Evolutionary conservation across 1,140 invertebrate species (phyloP), one percentile per base, ranked within the genome.

Genomic region (Drosophila pruinosa): DNA sequence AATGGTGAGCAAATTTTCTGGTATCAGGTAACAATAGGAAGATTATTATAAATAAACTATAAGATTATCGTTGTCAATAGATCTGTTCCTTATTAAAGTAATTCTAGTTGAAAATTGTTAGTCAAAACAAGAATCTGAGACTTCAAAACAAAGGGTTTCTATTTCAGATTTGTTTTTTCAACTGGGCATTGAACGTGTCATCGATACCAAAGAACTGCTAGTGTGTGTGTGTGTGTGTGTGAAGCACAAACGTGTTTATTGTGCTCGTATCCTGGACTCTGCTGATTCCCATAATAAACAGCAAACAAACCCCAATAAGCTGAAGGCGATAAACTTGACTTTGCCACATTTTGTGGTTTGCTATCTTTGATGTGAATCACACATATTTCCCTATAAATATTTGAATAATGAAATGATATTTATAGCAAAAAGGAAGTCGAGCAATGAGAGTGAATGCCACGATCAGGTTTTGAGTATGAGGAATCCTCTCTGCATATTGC

Each of bases 401-500:
- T 58, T 67, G 54, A 26, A 8, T 24, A 67, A 50, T 59, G 36
- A 41, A 39, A 14, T 24, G 2, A 50, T 65, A 41, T 56, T 71
- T 65, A 21, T 48, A 31, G 41, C 50, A 21, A 21, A n/a, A 24
- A n/a, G 39, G 6, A 45, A 52, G 36, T n/a, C 41, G 56, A 31
- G 24, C n/a, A 14, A n/a, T 5, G 17, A 4, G 7, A n/a, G 15
- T 0, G 8, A 19, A 36, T 28, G 10, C 12, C 43, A 24, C 24
- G 43, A 47, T 47, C 19, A 47, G 43, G 8, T 39, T 47, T 43
- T 47, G 5, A 24, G 43, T n/a, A n/a, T 47, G 15, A 19, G 19
- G 19, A 22, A 38, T 56, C 14, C 38, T 78, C 86, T 86, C 81
- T 74, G 50, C 41, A 0, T 1, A 14, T n/a, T n/a, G n/a, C n/a